Conservation (phyloP, 2,113 vertebrate genomes). For the Cyprinus carpio region DNA sequence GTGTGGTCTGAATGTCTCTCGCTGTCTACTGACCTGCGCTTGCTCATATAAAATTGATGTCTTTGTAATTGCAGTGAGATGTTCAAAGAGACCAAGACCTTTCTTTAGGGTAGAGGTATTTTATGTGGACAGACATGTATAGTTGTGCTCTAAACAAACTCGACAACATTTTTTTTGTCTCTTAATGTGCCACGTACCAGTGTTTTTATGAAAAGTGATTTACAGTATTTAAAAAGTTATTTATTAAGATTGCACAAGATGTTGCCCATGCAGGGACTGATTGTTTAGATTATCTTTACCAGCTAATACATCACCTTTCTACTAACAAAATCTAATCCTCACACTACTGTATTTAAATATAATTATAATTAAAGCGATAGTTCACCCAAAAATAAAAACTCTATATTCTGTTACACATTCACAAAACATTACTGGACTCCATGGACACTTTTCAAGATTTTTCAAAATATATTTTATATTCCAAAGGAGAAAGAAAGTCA, state of each 20-base stretch:
- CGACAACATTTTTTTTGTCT: neutral
- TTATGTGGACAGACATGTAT: neutral
- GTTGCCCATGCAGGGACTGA: neutral
- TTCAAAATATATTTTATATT: neutral
- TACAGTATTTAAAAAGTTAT: neutral
- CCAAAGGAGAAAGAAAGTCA: neutral
- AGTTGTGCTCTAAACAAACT: neutral
- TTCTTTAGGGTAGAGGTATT: neutral
- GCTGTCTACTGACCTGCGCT: constrained; percentile 27
- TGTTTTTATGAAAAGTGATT: neutral
- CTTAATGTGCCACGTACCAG: neutral
- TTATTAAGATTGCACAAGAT: neutral
- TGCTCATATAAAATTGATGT: constrained; percentile 1
- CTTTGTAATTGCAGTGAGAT: constrained; percentile 29
- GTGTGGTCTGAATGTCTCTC: constrained; percentile 57
- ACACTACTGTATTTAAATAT: neutral
- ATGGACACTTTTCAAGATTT: neutral
- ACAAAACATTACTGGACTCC: neutral
- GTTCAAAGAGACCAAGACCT: neutral
- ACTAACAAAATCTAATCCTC: neutral
- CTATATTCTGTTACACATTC: neutral
- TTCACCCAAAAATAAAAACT: neutral
- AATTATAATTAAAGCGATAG: neutral
- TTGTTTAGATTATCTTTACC: neutral
- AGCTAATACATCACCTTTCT: neutral